Evolutionary conservation across 2,888 invertebrate species (phyloP).

Genomic region (Pterostichus madidus): DNA sequence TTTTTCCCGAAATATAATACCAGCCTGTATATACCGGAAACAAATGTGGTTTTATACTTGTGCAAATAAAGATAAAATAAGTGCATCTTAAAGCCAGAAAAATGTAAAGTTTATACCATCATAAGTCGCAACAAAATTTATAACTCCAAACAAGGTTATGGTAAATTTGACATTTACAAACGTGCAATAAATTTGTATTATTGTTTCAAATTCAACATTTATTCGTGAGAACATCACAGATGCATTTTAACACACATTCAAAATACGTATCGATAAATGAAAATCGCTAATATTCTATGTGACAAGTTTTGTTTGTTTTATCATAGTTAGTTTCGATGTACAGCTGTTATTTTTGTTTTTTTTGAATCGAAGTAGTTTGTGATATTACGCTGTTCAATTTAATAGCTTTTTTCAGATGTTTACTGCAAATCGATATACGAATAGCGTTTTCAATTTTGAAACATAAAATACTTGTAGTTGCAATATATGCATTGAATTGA

Average conservation of each 20-base stretch:
- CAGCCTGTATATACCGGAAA: no score
- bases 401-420: constrained; percentile 27
- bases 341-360: constrained; percentile 25
- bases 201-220: background rate
- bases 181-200: background rate
- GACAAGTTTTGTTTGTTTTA: constrained; percentile 32
- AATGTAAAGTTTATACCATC: no score
- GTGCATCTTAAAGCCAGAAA: no score
- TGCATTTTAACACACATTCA: constrained; percentile 16
- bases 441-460: background rate
- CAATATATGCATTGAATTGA: background rate
- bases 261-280: constrained; percentile 19
- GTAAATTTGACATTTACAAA: constrained; percentile 1
- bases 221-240: background rate
- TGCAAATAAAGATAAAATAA: no score
- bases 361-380: constrained; percentile 30
- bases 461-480: constrained; percentile 8
- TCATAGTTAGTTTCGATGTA: constrained; percentile 2
- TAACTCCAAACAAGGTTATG: no score
- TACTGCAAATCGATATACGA: constrained; percentile 22
- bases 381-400: constrained; percentile 27
- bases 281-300: constrained; percentile 12
- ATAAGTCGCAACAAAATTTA: no score
- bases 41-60: no score
- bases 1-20: no score